Base-by-base conservation (phyloP, 2,113 vertebrate genomes). In the Nyctereutes procyonoides region DNA sequence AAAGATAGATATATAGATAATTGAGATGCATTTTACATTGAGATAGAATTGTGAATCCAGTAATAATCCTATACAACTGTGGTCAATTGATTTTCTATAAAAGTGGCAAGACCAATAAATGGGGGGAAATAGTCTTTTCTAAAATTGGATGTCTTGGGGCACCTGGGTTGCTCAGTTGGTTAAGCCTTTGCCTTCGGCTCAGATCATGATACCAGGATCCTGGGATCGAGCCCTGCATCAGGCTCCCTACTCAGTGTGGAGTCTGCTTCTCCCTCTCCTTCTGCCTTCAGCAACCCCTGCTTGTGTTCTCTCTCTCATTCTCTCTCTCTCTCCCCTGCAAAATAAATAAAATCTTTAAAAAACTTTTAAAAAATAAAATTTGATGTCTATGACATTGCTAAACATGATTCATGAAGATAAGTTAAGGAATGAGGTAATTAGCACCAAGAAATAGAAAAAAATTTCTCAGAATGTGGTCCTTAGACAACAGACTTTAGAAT, bases 361-460 rank as follows among this genome's bases (percentile, higher is more conserved):
- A n/a, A n/a, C 1, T 65, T 32, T 1, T 10, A 69, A 69, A n/a
- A 69, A 65, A 65, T 62, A 63, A n/a, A 67, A 83, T 94, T 35
- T 79, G 26, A 10, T 93, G 19, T 60, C 16, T 76, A 38, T 32
- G 43, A 95, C 30, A 91, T 69, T 53, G 24, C 9, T 88, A 73
- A 56, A 48, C 32, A 83, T 83, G 38, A 92, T 30, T 69, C 32
- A 53, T 55, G 82, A 82, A 88, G 15, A n/a, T 87, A 32, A 22
- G 19, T 65, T 79, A 43, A 79, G 13, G 35, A 82, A 30, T 89
- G 62, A 73, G 48, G 62, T 79, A 56, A 32, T 2, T 94, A 58
- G 51, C 85, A 86, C 38, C 63, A 87, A 55, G 58, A 95, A 95
- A 93, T 38, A 97, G 43, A 93, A 69, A 90, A 95, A 83, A 90